These are phyloP conservation scores for Bemisia tabaci DNA, from an alignment of 1,140 invertebrate genomes.

Conservation along the genomic window DNA sequence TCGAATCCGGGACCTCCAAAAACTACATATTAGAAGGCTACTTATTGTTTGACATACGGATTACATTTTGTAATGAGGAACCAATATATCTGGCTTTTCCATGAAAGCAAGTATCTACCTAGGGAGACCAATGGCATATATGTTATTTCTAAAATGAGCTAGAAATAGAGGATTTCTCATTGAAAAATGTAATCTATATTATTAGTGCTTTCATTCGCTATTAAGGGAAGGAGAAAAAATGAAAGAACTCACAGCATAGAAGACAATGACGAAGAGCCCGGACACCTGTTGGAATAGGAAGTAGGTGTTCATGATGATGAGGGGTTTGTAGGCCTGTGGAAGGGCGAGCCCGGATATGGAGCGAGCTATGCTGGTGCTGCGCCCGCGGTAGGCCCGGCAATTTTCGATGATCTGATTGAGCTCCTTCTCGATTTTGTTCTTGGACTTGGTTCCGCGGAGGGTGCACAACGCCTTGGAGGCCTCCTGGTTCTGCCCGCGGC, in stretches of 20 bases:
- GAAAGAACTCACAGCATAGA: slow-evolving; percentile 45
- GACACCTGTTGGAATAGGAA: slow-evolving; percentile 65
- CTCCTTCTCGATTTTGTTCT: slow-evolving; percentile 7
- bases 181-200: too few relatives aligned
- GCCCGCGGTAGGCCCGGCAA: neutral
- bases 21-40: too few relatives aligned
- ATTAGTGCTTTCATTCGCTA: too few relatives aligned
- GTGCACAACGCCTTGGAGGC: slow-evolving; percentile 25
- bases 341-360: neutral
- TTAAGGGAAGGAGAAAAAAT: too few relatives aligned
- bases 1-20: too few relatives aligned
- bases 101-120: too few relatives aligned
- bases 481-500: slow-evolving; percentile 36
- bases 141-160: too few relatives aligned
- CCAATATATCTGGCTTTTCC: too few relatives aligned
- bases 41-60: too few relatives aligned
- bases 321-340: slow-evolving; percentile 34
- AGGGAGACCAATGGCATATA: too few relatives aligned
- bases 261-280: slow-evolving; percentile 57
- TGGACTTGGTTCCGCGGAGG: slow-evolving; percentile 8
- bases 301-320: slow-evolving; percentile 44
- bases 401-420: slow-evolving; percentile 7
- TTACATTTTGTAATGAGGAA: too few relatives aligned
- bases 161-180: too few relatives aligned
- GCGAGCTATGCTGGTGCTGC: neutral